Conservation (phyloP, 2,888 invertebrate species). For the Drosophila siamana region DNA sequence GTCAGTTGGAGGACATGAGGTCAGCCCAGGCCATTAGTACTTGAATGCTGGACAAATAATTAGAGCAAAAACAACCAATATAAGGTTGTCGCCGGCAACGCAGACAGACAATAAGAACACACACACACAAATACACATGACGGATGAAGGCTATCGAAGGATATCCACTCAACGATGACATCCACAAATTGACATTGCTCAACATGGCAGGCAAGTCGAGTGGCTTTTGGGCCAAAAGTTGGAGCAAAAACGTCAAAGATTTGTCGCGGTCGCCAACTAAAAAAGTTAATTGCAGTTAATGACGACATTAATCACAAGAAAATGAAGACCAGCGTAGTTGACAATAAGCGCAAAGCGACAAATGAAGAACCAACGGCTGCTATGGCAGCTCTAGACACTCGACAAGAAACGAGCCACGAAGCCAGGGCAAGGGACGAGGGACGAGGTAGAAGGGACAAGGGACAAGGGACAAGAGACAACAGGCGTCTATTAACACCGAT, state of each 20-base stretch:
- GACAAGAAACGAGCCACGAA: too few species aligned
- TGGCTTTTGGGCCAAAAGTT: conserved; percentile 64
- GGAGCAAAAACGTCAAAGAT: conserved; percentile 65
- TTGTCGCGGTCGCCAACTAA: conserved; percentile 71
- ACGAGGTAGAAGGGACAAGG: conserved; percentile 20
- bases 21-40: conserved; percentile 74
- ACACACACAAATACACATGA: conserved; percentile 64
- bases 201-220: conserved; percentile 72
- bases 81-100: conserved; percentile 48
- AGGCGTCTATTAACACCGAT: conserved; percentile 80
- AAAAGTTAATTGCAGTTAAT: conserved; percentile 84
- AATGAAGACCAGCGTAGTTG: conserved; percentile 78
- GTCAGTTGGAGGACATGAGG: conserved; percentile 32
- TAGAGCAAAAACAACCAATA: conserved; percentile 62
- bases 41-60: conserved; percentile 75
- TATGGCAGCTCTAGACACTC: conserved; percentile 12
- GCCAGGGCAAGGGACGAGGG: conserved; percentile 2
- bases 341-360: conserved; percentile 79
- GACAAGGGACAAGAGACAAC: conserved; percentile 37
- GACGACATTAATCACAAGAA: conserved; percentile 84
- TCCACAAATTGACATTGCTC: conserved; percentile 76
- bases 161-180: conserved; percentile 54
- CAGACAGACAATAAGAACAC: conserved; percentile 10
- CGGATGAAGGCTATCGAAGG: conserved; percentile 68
- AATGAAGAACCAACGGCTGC: conserved; percentile 63